A percentile compares a stretch with the other conserved stretches of the same genome.
Conservation (phyloP, 2,888 invertebrate species). For the Gastrophysa polygoni region DNA sequence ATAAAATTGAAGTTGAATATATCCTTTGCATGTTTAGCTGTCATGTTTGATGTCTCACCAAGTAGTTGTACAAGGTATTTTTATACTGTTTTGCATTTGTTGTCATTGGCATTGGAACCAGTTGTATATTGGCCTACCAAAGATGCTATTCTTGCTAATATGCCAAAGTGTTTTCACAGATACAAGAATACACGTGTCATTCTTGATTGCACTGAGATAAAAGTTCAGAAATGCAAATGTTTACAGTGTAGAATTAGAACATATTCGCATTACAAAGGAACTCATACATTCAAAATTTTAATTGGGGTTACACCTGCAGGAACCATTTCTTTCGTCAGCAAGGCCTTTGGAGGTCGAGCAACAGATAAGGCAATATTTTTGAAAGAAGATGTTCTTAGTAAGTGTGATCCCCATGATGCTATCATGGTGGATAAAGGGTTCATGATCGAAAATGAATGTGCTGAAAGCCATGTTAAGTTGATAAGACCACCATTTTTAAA, state of each 20-base stretch:
- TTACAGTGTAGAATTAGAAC: conserved; percentile 11
- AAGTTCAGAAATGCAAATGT: conserved; percentile 17
- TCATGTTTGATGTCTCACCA: conserved; percentile 14
- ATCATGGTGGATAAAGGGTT: conserved; percentile 45
- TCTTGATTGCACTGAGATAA: conserved; percentile 14
- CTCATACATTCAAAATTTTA: conserved; percentile 7
- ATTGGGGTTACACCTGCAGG: conserved; percentile 16
- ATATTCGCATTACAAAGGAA: conserved; percentile 16
- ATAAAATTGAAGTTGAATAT: conserved; percentile 17
- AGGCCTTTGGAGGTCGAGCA: conserved; percentile 9
- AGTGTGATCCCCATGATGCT: conserved; percentile 28
- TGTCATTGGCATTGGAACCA: conserved; percentile 15
- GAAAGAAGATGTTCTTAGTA: conserved; percentile 16
- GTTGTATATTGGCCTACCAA: conserved; percentile 13
- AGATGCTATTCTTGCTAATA: conserved; percentile 10
- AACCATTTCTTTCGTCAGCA: conserved; percentile 13
- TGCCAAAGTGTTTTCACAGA: conserved; percentile 9
- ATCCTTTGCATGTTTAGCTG: conserved; percentile 14
- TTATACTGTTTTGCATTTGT: conserved; percentile 14
- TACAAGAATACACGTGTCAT: conserved; percentile 15
- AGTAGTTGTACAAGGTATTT: conserved; percentile 16
- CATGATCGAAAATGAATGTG: conserved; percentile 39
- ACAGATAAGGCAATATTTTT: conserved; percentile 16
- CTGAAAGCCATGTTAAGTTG: conserved; percentile 17
- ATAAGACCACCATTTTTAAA: conserved; percentile 32